These are phyloP conservation scores for Buathra laborator DNA, from an alignment of 2,888 invertebrate species.

Conservation along the genomic window DNA sequence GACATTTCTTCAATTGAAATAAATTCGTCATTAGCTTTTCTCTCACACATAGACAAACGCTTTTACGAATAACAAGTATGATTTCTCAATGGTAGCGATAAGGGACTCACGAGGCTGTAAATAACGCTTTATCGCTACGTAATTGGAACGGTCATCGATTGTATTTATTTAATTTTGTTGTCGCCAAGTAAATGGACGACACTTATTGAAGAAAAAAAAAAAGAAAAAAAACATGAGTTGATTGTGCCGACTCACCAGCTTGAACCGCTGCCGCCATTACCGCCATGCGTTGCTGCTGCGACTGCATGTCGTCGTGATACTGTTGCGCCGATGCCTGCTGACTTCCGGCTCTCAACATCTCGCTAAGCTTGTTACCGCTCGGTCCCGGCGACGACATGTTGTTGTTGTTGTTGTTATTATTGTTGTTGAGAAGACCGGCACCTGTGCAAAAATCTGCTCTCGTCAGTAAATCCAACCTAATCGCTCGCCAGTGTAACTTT, in stretches of 20 bases:
- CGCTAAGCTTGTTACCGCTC: conserved; percentile 84
- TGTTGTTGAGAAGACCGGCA: conserved; percentile 90
- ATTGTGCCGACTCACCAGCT: conserved; percentile 78
- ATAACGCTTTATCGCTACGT: conserved; percentile 9
- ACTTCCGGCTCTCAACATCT: conserved; percentile 83
- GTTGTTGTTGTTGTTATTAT: conserved; percentile 89
- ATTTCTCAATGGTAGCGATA: conserved; percentile 14
- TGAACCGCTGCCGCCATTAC: conserved; percentile 84
- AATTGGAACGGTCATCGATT: not conserved
- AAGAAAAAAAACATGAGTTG: not conserved
- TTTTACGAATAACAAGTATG: conserved; percentile 3
- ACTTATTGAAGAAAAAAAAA: not conserved
- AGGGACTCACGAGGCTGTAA: conserved; percentile 4
- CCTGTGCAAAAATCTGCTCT: conserved; percentile 86
- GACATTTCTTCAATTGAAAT: conserved; percentile 1
- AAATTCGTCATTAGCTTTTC: not conserved
- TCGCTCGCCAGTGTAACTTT: not conserved
- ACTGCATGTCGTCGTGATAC: conserved; percentile 88
- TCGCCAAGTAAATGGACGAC: not conserved
- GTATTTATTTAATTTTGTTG: not conserved
- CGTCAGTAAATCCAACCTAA: conserved; percentile 79
- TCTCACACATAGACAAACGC: not conserved
- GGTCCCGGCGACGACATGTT: conserved; percentile 85
- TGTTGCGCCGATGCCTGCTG: conserved; percentile 83
- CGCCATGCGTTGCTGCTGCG: conserved; percentile 86